A percentile compares a stretch with the other conserved stretches of the same genome.
These are phyloP conservation scores for Danio kyathit DNA, from an alignment of 2,797 vertebrate genomes.

Conservation along the genomic window DNA sequence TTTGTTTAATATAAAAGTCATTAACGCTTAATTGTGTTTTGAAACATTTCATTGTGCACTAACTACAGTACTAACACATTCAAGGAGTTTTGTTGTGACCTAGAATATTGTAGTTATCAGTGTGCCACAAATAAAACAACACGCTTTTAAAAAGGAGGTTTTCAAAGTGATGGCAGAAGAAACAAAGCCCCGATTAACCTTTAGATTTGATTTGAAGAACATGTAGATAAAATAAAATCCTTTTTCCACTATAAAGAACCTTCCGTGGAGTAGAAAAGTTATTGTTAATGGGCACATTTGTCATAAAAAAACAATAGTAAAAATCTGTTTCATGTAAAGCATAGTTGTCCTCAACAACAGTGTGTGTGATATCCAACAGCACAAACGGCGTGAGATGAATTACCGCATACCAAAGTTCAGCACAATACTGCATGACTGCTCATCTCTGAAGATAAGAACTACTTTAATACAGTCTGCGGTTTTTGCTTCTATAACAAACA, in stretches of 20 bases:
- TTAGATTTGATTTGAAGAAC: too few relatives aligned
- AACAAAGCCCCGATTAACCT: too few relatives aligned
- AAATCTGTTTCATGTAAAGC: not conserved
- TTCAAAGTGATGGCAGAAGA: too few relatives aligned
- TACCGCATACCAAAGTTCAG: not conserved
- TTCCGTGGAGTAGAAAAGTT: too few relatives aligned
- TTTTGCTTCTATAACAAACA: constrained; percentile 1
- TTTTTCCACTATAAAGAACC: too few relatives aligned
- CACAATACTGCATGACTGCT: not conserved
- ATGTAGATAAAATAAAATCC: too few relatives aligned
- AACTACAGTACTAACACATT: not conserved
- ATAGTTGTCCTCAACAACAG: not conserved
- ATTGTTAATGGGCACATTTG: not conserved
- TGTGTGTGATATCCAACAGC: too few relatives aligned
- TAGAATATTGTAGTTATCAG: not conserved
- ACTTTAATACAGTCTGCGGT: not conserved
- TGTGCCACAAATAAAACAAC: not conserved
- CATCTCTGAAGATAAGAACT: not conserved
- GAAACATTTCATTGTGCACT: not conserved
- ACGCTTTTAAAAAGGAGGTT: not conserved
- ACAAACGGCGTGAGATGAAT: not conserved
- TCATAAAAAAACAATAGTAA: not conserved
- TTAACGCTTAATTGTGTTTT: not conserved
- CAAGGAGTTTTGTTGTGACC: not conserved
- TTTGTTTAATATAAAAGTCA: not conserved